Conservation (phyloP, 2,888 invertebrate species). For the Leucophora obtusa region DNA sequence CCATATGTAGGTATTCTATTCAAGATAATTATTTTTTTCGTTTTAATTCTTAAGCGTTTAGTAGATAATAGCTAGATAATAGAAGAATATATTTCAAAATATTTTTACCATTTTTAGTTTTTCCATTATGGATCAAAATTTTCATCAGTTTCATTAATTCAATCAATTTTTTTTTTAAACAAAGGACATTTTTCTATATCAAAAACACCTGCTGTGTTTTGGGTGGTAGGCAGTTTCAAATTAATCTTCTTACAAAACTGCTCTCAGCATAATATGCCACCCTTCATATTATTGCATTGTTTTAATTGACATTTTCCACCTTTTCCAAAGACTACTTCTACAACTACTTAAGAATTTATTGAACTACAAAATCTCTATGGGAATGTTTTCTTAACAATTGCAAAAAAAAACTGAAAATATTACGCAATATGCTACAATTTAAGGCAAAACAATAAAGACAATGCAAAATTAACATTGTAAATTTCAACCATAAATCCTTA, state of each 20-base stretch:
- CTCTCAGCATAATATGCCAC: conserved; percentile 18
- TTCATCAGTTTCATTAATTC: no score
- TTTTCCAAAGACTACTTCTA: conserved; percentile 24
- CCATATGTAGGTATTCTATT: no score
- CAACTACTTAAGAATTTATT: conserved; percentile 56
- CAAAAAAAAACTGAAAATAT: conserved; percentile 34
- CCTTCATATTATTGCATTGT: conserved; percentile 47
- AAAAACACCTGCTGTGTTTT: conserved; percentile 52
- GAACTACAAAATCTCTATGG: conserved; percentile 62
- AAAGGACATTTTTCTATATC: neutral
- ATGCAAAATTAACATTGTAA: conserved; percentile 52
- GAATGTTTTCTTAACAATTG: conserved; percentile 46
- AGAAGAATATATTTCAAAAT: no score
- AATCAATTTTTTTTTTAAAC: neutral
- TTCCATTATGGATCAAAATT: no score
- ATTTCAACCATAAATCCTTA: conserved; percentile 60
- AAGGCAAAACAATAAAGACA: conserved; percentile 27
- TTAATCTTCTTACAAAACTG: conserved; percentile 38
- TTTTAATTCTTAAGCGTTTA: no score
- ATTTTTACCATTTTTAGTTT: no score
- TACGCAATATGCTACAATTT: conserved; percentile 57
- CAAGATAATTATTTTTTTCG: no score
- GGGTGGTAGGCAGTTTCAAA: conserved; percentile 13
- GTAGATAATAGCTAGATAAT: no score
- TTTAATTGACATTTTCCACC: conserved; percentile 63